Evolutionary conservation across 2,888 invertebrate genomes (phyloP), one percentile per base, ranked within the genome.

Genomic region (Nematopogon swammerdamellus): DNA sequence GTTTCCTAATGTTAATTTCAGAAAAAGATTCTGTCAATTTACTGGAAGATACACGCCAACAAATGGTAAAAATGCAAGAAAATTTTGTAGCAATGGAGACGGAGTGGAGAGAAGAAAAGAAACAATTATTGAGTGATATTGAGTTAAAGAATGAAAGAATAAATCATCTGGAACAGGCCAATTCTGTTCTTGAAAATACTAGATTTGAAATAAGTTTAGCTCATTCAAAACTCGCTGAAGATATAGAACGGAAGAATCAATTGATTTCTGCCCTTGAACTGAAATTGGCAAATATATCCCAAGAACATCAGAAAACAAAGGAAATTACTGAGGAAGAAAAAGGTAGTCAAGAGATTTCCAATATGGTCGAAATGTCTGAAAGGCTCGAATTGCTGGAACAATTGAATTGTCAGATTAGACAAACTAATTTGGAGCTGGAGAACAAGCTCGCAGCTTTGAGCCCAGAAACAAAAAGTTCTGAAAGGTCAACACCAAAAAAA

Each of bases 61-160:
- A 92, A 72, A 89, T 92, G 88, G 82, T 85, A 60, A 82, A 85
- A 60, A 89, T 91, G 88, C 92, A 92, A 67, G 84, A 87, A 58
- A 87, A 88, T 65, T 90, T 92, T 65, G 76, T 88, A 20, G 75
- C 81, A 14, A 77, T 86, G 67, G 91, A 92, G 72, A 72, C 75
- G 46, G 85, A 87, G 54, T 85, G 89, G 82, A 88, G 86, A 61
- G 81, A 82, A 48, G 87, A 90, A 65, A 87, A 84, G 59, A 70
- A 75, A 42, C 79, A 68, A 59, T 67, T 88, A 49, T 59, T 82
- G 44, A 65, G 69, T 42, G 81, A 85, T 57, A 65, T 86, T 50
- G 72, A 77, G 54, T 75, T 77, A 55, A 84, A 83, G 63, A 80
- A 83, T 55, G 71, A 80, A 50, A 82, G 70, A 63, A 80, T 85